Evolutionary conservation across 2,113 vertebrate species (phyloP).

Genomic region (Pterocles orientalis): DNA sequence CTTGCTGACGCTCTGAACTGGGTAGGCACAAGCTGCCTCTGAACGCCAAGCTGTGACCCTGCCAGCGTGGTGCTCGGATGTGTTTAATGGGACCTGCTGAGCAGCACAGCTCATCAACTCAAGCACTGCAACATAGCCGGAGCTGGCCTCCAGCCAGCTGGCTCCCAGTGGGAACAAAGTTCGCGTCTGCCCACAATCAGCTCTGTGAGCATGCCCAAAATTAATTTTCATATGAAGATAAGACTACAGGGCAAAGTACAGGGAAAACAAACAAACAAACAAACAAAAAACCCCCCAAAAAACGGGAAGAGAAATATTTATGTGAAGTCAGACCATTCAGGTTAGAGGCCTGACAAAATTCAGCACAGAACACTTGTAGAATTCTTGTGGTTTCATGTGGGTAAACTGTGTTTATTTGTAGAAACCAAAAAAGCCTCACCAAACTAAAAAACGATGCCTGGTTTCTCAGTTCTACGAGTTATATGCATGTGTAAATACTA

Average conservation of each 20-base stretch:
- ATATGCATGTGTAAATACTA: neutral
- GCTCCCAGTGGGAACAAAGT: neutral
- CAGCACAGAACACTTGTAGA: neutral
- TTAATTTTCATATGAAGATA: slow-evolving; percentile 17
- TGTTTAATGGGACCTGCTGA: neutral
- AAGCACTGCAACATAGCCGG: rapidly evolving
- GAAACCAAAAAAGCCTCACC: neutral
- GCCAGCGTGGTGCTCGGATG: rapidly evolving
- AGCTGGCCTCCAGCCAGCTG: neutral
- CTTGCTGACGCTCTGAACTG: neutral
- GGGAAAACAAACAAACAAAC: neutral
- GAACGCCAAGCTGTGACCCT: neutral
- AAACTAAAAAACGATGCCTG: neutral
- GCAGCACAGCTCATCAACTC: neutral
- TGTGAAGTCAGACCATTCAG: neutral
- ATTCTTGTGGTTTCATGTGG: neutral
- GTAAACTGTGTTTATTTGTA: neutral
- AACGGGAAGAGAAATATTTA: neutral
- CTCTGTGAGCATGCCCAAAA: neutral
- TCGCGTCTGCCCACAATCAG: neutral
- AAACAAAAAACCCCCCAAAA: neutral
- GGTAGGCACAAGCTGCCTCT: neutral
- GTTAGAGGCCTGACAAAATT: neutral
- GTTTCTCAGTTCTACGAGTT: neutral
- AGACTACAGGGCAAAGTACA: neutral